Percentiles rank a stretch among this genome's conserved stretches.
Evolutionary conservation across 2,113 vertebrate species (phyloP).

Genomic region (Canis aureus): DNA sequence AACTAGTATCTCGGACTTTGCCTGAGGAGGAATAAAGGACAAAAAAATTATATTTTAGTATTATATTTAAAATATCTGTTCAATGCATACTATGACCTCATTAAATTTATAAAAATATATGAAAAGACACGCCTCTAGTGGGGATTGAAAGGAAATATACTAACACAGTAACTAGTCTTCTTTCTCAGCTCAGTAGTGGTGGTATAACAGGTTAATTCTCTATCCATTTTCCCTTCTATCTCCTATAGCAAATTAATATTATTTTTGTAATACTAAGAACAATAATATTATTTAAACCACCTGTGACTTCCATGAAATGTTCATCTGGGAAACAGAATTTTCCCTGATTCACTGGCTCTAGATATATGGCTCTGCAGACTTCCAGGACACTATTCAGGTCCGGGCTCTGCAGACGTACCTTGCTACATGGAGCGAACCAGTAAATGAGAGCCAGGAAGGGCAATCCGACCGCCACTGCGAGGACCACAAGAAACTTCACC

Average conservation of each 20-base stretch:
- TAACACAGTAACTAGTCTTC: background rate
- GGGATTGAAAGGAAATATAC: background rate
- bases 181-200: background rate
- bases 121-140: background rate
- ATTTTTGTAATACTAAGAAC: conserved; percentile 6
- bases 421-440: conserved; percentile 97
- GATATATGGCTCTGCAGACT: background rate
- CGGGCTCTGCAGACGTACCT: conserved; percentile 88
- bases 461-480: conserved; percentile 92
- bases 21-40: background rate
- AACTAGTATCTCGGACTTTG: background rate
- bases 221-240: background rate
- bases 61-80: background rate
- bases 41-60: background rate
- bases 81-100: background rate
- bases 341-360: background rate
- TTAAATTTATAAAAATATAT: background rate
- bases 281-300: conserved; percentile 6
- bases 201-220: background rate
- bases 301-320: background rate
- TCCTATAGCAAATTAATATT: background rate
- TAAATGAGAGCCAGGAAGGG: conserved; percentile 94
- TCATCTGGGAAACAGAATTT: background rate
- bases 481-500: conserved; percentile 95
- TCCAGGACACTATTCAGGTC: rapidly evolving